Evolutionary conservation across 2,797 vertebrate genomes (phyloP), one percentile per base, ranked within the genome.

Genomic region (Malacoctenus gilli): DNA sequence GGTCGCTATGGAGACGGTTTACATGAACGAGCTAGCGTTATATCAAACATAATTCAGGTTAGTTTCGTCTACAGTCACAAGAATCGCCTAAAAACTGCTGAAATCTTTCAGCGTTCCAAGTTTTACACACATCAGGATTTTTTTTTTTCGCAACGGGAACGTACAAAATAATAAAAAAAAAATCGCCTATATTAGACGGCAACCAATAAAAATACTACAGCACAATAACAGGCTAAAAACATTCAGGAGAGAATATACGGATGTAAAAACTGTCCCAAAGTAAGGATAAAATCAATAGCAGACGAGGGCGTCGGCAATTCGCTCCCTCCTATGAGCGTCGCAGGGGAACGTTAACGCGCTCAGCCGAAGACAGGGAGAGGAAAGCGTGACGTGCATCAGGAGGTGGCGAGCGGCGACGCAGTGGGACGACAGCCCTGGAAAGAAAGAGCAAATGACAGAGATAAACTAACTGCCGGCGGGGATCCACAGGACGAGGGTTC

Each of bases 391-490:
- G 86, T 86, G 86, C 90, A 89, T 84, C 91, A 86, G 89, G 88
- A 87, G 89, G 85, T 80, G 72, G 86, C 86, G 75, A 75, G 82
- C 44, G 85, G 86, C 85, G 86, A 92, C 90, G 89, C 80, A 89
- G 87, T 55, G 28, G 80, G 70, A 84, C 81, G 78, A 85, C 85
- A 60, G 89, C 89, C 91, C 91, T 92, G 91, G 54, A 92, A 92
- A 83, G 87, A 92, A 84, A 92, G 87, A 93, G 89, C 88, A 92
- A 82, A 92, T 84, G 79, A 90, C 80, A 92, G 68, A 82, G 62
- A 84, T 92, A 85, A 92, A 82, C 77, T 20, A 82, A 49, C 80
- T 79, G 12, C 60, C 42, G 71, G 63, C 39, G 66, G 38, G 54
- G 15, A 23, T 23, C 72, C 75, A 64, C 9, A 8, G 30, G 63